phyloP scores from a whole-genome alignment of 2,888 invertebrate species.

The Trilocha varians region DNA sequence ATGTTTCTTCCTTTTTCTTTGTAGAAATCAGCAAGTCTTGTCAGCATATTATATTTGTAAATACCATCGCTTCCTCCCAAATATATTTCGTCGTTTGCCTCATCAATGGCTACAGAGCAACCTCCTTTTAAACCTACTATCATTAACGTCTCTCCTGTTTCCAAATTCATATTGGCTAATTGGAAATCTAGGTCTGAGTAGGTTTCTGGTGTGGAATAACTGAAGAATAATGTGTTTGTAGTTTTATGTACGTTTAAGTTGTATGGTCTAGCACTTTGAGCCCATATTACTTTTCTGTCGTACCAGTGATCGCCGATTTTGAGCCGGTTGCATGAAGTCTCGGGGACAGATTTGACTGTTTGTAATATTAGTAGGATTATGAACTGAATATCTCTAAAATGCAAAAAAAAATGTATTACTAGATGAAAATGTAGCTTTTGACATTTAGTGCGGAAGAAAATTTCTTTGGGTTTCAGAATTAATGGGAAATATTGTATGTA shows the following conservation, averaged over 20 bases:
- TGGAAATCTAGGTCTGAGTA: constrained; percentile 45
- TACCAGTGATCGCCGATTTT: constrained; percentile 38
- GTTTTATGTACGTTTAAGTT: constrained; percentile 37
- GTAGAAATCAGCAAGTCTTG: constrained; percentile 39
- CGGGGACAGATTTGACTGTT: constrained; percentile 12
- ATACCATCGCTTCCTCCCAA: constrained; percentile 53
- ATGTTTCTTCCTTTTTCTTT: constrained; percentile 42
- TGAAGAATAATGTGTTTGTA: constrained; percentile 41
- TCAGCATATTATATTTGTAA: constrained; percentile 43
- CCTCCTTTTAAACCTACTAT: constrained; percentile 45
- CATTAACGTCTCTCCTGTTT: constrained; percentile 29
- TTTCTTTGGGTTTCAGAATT: no score
- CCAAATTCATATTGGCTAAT: constrained; percentile 33
- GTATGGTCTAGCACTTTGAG: constrained; percentile 32
- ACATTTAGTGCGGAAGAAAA: no score
- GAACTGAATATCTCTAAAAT: constrained; percentile 16
- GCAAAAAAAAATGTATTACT: neutral
- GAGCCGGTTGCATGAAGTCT: constrained; percentile 29
- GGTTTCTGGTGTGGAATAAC: constrained; percentile 33
- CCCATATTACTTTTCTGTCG: constrained; percentile 32
- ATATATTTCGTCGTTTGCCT: constrained; percentile 35
- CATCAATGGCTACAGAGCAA: constrained; percentile 42
- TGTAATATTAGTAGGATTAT: constrained; percentile 11
- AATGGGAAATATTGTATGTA: no score
- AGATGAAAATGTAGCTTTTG: no score